phyloP scores from a whole-genome alignment of 92 coral and sea anemone species.

The Paramuricea clavata region DNA sequence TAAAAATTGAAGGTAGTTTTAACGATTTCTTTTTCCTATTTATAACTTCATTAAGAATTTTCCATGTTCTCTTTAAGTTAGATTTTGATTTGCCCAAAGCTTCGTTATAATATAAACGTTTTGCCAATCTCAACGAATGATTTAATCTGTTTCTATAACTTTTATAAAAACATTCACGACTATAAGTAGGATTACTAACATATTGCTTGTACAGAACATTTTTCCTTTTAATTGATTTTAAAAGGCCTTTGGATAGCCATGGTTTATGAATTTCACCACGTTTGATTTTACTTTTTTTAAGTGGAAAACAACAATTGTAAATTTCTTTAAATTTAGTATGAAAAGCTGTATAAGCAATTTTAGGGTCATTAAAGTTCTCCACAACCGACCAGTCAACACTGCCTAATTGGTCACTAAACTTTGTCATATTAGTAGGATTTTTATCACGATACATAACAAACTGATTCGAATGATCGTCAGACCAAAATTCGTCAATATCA shows the following conservation, averaged over 20 bases:
- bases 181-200: constrained; percentile 1
- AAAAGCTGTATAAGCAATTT: not conserved
- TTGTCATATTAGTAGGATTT: not conserved
- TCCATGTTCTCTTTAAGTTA: too few relatives aligned
- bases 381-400: constrained; percentile 10
- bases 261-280: not conserved
- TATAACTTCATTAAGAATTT: too few relatives aligned
- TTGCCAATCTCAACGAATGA: too few relatives aligned
- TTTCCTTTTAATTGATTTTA: constrained; percentile 33
- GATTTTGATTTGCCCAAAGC: too few relatives aligned
- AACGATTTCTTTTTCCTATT: too few relatives aligned
- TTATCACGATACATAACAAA: constrained; percentile 4
- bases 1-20: too few relatives aligned
- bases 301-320: constrained; percentile 22
- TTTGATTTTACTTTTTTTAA: constrained; percentile 31
- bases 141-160: too few relatives aligned
- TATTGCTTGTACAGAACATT: constrained; percentile 21
- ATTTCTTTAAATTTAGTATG: not conserved
- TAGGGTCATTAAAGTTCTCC: constrained; percentile 11
- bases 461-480: not conserved
- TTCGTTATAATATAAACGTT: too few relatives aligned
- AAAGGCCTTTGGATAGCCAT: constrained; percentile 31
- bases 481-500: not conserved
- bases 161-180: constrained; percentile 20
- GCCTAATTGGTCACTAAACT: not conserved